phyloP scores from a whole-genome alignment of 2,888 invertebrate genomes.

The Epirrhoe tristata region DNA sequence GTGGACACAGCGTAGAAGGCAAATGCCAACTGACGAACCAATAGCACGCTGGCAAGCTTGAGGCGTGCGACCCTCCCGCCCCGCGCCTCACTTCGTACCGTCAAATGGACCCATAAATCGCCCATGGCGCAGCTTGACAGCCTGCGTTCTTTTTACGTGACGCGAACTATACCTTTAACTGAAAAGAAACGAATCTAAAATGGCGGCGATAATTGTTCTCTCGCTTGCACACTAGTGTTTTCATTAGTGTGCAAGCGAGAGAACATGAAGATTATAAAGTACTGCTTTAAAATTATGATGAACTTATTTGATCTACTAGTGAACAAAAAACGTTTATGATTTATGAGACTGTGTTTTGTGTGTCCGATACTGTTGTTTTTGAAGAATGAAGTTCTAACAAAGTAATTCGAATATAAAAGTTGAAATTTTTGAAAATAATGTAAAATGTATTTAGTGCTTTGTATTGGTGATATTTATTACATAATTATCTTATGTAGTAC shows the following conservation, averaged over 20 bases:
- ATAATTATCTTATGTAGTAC: constrained; percentile 2
- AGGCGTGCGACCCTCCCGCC: no score
- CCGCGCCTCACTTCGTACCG: neutral
- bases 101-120: neutral
- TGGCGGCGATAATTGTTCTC: no score
- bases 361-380: constrained; percentile 63
- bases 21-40: neutral
- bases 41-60: neutral
- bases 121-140: no score
- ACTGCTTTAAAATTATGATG: no score
- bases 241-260: no score
- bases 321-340: constrained; percentile 52
- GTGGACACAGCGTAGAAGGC: neutral
- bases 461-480: constrained; percentile 29
- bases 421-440: constrained; percentile 1
- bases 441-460: constrained; percentile 40
- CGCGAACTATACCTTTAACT: no score
- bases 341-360: constrained; percentile 73
- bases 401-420: constrained; percentile 12
- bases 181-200: no score
- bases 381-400: constrained; percentile 38
- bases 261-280: no score
- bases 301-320: constrained; percentile 40
- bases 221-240: no score
- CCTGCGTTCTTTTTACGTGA: no score